Evolutionary conservation across 92 coral and sea anemone species (phyloP).

Genomic region (Desmophyllum pertusum): DNA sequence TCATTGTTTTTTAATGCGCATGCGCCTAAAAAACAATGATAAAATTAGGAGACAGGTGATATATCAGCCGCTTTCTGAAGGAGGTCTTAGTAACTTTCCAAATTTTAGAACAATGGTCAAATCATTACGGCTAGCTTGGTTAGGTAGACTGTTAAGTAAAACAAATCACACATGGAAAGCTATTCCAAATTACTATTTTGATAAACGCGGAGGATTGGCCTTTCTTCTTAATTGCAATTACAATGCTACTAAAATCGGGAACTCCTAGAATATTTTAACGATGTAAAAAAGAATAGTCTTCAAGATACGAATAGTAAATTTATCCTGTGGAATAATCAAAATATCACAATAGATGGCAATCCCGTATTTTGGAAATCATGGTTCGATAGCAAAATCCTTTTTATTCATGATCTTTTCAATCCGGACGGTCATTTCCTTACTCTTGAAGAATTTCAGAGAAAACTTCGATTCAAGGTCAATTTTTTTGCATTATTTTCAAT

Average conservation of each 20-base stretch:
- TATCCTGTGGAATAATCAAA: neutral
- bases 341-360: neutral
- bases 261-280: no score
- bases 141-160: slow-evolving; percentile 1
- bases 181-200: no score
- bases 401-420: no score
- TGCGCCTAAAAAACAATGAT: no score
- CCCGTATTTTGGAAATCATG: neutral
- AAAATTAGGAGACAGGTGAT: neutral
- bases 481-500: neutral
- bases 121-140: neutral
- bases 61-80: neutral
- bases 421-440: neutral
- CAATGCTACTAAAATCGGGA: no score
- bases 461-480: neutral
- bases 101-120: neutral
- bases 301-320: neutral
- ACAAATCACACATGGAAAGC: no score
- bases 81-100: neutral
- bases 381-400: neutral
- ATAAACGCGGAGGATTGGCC: no score
- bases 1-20: no score
- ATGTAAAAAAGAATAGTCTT: no score
- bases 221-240: no score
- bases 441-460: neutral